Conservation (phyloP, 2,888 invertebrate genomes). For the Xestia sexstrigata region DNA sequence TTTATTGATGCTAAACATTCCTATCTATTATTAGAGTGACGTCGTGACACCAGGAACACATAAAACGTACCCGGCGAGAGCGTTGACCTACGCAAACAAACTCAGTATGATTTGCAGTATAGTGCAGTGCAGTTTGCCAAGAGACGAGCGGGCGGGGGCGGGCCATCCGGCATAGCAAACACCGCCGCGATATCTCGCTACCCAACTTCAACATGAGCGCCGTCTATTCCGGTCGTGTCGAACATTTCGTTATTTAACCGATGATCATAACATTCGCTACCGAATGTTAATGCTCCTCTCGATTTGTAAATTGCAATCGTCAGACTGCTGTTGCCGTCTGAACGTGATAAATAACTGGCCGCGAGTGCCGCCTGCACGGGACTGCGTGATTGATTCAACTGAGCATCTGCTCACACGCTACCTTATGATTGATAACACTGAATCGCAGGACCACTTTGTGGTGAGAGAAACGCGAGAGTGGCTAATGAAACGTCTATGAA, state of each 20-base stretch:
- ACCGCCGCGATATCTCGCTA: slow-evolving; percentile 82
- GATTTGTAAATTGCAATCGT: slow-evolving; percentile 81
- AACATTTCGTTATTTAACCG: slow-evolving; percentile 70
- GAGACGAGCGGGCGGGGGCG: slow-evolving; percentile 83
- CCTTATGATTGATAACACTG: slow-evolving; percentile 81
- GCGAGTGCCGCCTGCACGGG: slow-evolving; percentile 76
- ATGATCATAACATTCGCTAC: slow-evolving; percentile 71
- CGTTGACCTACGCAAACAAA: slow-evolving; percentile 89
- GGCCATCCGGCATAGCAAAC: slow-evolving; percentile 84
- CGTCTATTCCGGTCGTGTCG: slow-evolving; percentile 75
- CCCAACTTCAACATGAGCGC: slow-evolving; percentile 75
- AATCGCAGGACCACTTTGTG: slow-evolving; percentile 69
- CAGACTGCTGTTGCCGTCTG: slow-evolving; percentile 77
- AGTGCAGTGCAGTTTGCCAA: slow-evolving; percentile 89
- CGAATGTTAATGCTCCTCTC: slow-evolving; percentile 70
- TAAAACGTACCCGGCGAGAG: slow-evolving; percentile 86
- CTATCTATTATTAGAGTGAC: slow-evolving; percentile 89
- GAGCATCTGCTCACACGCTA: slow-evolving; percentile 78
- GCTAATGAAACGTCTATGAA: slow-evolving; percentile 84
- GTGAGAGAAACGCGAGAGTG: slow-evolving; percentile 69
- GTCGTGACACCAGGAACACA: slow-evolving; percentile 90
- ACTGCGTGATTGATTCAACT: slow-evolving; percentile 85
- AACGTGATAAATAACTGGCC: slow-evolving; percentile 83
- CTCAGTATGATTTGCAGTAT: slow-evolving; percentile 88
- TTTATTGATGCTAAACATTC: slow-evolving; percentile 86